Evolutionary conservation across 64 coral and sea anemone species (phyloP), one percentile per base, ranked within the genome.

Genomic region (Montipora cactus): DNA sequence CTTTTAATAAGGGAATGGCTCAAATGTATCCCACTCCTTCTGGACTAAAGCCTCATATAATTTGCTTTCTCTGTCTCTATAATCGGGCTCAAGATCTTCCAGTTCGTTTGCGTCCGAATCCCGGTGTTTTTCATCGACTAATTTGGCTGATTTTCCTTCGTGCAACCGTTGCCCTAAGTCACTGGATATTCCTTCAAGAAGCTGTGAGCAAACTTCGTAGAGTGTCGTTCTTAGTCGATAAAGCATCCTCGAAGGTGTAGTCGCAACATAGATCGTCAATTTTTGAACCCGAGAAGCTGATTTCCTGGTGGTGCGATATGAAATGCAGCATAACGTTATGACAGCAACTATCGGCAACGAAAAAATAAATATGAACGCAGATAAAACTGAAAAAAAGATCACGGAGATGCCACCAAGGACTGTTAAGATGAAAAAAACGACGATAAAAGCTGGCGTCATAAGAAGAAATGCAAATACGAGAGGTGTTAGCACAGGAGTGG

Each of bases 81-180:
- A 86, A 86, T 86, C 82, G 46, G 82, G 82, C 66, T 86, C 82
- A 86, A 86, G 68, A 71, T 86, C 82, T 71, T 86, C 82, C 44
- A 86, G 8, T 50, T 86, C 82, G 49, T 45, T 86, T 4, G 82
- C 47, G 7, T 85, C 44, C 4, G 82, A 49, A 2, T 50, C 64
- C 6, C 4, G 18, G 46, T 12, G 20, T 22, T 16, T 67, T 51
- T 50, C 13, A 7, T 11, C 16, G 18, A 23, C 28, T 1, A 21
- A 13, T 69, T 19, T 50, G 45, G 45, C 15, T 5, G 10, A 13
- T 78, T 78, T 78, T 18, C 76, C 47, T 50, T 78, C 46, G 13
- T 47, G 11, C 19, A 51, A 49, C 8, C 45, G 62, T 45, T 52
- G 64, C 47, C 44, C 45, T 20, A 86, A 49, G 66, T 72, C 67